A percentile compares a stretch with the other conserved stretches of the same genome.
Conservation (phyloP, 2,797 vertebrate species). For the Simalia tracyae region DNA sequence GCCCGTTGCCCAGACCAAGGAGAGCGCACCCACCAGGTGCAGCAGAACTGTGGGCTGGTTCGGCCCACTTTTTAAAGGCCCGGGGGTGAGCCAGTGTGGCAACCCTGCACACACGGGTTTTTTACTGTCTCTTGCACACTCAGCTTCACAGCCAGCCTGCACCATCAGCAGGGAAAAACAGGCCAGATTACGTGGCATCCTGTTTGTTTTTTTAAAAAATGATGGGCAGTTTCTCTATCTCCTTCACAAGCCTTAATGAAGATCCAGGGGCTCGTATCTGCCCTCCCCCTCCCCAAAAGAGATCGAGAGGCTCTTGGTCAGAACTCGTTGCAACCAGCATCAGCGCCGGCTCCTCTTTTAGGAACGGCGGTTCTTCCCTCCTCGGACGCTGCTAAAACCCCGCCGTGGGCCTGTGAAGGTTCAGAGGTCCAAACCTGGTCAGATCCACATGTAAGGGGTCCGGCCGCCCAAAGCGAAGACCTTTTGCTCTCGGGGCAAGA, state of each 20-base stretch:
- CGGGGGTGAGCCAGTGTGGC: not conserved
- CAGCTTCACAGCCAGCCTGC: not conserved
- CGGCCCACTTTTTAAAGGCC: not conserved
- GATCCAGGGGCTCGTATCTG: not conserved
- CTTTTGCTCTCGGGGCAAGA: not conserved
- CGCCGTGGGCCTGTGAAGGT: not conserved
- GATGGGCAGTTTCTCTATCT: not conserved
- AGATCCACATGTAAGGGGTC: too few species aligned
- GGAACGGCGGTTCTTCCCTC: not conserved
- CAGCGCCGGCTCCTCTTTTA: not conserved
- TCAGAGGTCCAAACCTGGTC: not conserved
- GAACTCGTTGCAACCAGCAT: too few species aligned
- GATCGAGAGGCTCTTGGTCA: not conserved
- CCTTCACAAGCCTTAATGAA: not conserved
- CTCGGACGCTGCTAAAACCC: too few species aligned
- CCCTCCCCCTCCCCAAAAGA: not conserved
- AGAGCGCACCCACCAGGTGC: not conserved
- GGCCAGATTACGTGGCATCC: not conserved
- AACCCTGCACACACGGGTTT: not conserved
- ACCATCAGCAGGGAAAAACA: not conserved
- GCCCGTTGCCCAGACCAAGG: not conserved
- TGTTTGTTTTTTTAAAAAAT: not conserved
- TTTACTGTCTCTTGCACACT: not conserved
- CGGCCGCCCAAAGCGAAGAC: too few species aligned
- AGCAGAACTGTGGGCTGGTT: not conserved